These are phyloP conservation scores for Harmothoe impar DNA, from an alignment of 2,888 invertebrate genomes.

Conservation along the genomic window DNA sequence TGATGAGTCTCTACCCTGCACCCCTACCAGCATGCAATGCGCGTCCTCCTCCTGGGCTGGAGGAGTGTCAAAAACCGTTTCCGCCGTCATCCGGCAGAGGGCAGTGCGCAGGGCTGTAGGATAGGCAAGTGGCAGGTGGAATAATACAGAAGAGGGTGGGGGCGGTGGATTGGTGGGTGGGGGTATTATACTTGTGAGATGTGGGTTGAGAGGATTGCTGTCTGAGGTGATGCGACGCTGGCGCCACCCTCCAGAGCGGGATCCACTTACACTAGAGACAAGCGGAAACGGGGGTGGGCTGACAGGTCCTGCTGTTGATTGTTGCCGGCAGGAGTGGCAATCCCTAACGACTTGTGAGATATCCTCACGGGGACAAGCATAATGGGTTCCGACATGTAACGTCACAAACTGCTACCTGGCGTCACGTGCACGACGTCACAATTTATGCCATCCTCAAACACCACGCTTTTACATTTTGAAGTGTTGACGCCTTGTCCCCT, in stretches of 20 bases:
- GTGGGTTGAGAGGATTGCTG: constrained; percentile 32
- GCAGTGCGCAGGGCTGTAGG: no score
- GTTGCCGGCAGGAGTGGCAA: constrained; percentile 32
- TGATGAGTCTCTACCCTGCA: neutral
- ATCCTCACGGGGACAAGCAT: neutral
- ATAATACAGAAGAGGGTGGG: neutral
- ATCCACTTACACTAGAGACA: constrained; percentile 28
- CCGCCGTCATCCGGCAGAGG: neutral
- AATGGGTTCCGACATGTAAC: no score
- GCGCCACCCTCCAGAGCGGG: neutral
- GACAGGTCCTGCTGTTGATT: constrained; percentile 28
- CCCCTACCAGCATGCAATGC: neutral
- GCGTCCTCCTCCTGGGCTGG: neutral
- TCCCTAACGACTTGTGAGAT: constrained; percentile 45
- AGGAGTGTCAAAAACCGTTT: constrained; percentile 5
- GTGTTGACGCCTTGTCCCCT: no score
- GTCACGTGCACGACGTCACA: no score
- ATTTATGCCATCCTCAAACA: no score
- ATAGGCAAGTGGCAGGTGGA: neutral
- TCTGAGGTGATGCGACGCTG: neutral
- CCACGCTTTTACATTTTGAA: no score
- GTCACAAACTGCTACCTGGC: no score
- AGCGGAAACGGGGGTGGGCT: neutral
- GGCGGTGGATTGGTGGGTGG: neutral
- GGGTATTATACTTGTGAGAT: neutral